A percentile compares a stretch with the other conserved stretches of the same genome.
These are phyloP conservation scores for Drosophila arizonae DNA, from an alignment of 1,140 invertebrate species.

Conservation along the genomic window DNA sequence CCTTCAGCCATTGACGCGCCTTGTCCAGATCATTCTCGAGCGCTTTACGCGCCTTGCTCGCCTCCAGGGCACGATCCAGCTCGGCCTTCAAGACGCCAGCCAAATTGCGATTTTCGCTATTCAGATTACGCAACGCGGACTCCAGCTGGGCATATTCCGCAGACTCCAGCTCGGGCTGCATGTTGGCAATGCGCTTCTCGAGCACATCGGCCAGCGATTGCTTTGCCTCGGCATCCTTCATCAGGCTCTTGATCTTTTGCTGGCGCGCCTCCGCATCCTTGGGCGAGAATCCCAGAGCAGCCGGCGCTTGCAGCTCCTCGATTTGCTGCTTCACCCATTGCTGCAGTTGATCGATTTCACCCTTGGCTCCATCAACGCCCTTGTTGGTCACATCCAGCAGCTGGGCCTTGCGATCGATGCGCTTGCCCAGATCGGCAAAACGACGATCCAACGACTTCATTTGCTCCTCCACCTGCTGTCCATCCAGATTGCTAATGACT, in stretches of 20 bases:
- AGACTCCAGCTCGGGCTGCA: constrained; percentile 93
- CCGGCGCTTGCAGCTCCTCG: constrained; percentile 86
- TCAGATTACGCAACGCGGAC: constrained; percentile 86
- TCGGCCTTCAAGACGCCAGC: constrained; percentile 88
- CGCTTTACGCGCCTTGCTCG: constrained; percentile 88
- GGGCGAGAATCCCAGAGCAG: constrained; percentile 89
- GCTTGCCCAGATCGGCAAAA: constrained; percentile 91
- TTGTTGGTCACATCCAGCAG: constrained; percentile 91
- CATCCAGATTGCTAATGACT: constrained; percentile 92
- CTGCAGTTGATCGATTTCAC: constrained; percentile 89
- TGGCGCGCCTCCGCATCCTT: constrained; percentile 89
- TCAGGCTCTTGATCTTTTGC: constrained; percentile 87
- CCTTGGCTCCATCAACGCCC: constrained; percentile 89
- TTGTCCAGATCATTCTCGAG: constrained; percentile 91
- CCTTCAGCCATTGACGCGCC: constrained; percentile 90
- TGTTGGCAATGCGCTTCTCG: constrained; percentile 91
- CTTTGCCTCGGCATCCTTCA: constrained; percentile 93
- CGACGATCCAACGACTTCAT: constrained; percentile 92
- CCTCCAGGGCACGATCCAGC: constrained; percentile 87
- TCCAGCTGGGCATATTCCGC: constrained; percentile 89
- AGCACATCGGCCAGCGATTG: constrained; percentile 91
- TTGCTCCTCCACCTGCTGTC: constrained; percentile 95
- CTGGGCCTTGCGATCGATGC: constrained; percentile 91
- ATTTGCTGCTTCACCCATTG: constrained; percentile 92
- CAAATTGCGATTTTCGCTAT: constrained; percentile 89